A percentile compares a stretch with the other conserved stretches of the same genome.
Conservation (phyloP, 92 coral and sea anemone genomes). For the Siderastrea siderea region DNA sequence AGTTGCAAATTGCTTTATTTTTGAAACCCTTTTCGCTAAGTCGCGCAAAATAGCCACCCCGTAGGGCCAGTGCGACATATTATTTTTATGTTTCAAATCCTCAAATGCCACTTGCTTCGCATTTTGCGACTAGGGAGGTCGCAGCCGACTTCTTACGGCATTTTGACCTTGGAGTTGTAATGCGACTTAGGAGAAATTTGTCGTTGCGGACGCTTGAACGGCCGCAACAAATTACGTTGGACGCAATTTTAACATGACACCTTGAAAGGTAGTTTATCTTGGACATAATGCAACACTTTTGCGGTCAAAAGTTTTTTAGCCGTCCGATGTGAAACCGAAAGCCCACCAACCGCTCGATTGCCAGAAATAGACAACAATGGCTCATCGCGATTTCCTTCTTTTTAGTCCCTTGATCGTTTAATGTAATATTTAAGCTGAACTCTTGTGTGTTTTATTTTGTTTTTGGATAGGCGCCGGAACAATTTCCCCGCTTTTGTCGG, state of each 20-base stretch:
- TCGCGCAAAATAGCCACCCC: slow-evolving; percentile 8
- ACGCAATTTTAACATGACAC: slow-evolving; percentile 31
- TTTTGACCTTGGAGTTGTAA: slow-evolving; percentile 58
- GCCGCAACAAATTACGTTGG: slow-evolving; percentile 13
- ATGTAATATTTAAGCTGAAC: slow-evolving; percentile 4
- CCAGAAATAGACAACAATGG: slow-evolving; percentile 8
- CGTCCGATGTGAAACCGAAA: neutral
- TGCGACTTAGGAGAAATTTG: slow-evolving; percentile 53
- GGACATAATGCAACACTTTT: slow-evolving; percentile 21
- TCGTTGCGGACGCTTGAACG: slow-evolving; percentile 2
- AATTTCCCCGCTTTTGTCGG: slow-evolving; percentile 34
- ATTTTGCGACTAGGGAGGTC: slow-evolving; percentile 54
- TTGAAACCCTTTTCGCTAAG: neutral
- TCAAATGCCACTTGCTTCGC: slow-evolving; percentile 7
- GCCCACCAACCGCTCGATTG: slow-evolving; percentile 28
- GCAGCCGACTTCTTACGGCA: slow-evolving; percentile 26
- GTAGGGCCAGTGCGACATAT: neutral
- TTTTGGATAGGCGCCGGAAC: slow-evolving; percentile 51
- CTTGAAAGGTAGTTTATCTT: slow-evolving; percentile 27
- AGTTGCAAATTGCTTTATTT: neutral
- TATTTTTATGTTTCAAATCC: neutral
- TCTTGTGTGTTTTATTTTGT: slow-evolving; percentile 1
- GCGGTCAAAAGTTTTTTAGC: slow-evolving; percentile 9
- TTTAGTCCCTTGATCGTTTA: neutral
- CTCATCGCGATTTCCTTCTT: neutral